These are phyloP conservation scores for Melieria omissa DNA, from an alignment of 2,888 invertebrate genomes.

Conservation along the genomic window DNA sequence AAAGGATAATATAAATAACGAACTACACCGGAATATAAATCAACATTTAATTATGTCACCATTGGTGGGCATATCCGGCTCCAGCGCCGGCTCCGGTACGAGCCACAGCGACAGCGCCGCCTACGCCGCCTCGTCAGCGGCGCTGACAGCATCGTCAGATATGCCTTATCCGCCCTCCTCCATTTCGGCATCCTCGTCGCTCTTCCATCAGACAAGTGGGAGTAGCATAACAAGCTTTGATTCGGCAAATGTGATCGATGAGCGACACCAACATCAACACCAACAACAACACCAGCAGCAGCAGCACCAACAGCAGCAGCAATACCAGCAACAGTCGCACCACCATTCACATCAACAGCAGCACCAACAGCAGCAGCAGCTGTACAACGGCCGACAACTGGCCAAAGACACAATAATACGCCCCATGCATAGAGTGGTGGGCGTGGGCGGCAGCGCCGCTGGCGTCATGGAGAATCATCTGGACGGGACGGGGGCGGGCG, in stretches of 20 bases:
- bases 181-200: conserved; percentile 38
- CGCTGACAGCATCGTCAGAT: conserved; percentile 24
- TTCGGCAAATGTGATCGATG: conserved; percentile 59
- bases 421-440: conserved; percentile 47
- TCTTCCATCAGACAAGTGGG: conserved; percentile 42
- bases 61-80: conserved; percentile 45
- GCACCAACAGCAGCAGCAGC: conserved; percentile 47
- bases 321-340: conserved; percentile 41
- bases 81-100: conserved; percentile 33
- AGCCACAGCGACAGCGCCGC: conserved; percentile 17
- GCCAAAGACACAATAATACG: conserved; percentile 58
- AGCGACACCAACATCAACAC: conserved; percentile 48
- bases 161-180: conserved; percentile 37
- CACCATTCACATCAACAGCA: conserved; percentile 39
- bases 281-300: conserved; percentile 39
- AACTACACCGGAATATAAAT: conserved; percentile 61
- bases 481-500: conserved; percentile 44
- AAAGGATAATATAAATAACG: conserved; percentile 51
- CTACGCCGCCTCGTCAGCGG: conserved; percentile 17
- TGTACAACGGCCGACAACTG: conserved; percentile 47
- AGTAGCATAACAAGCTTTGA: conserved; percentile 61
- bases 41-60: conserved; percentile 66
- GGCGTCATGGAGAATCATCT: conserved; percentile 43
- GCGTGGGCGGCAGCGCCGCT: conserved; percentile 26
- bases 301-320: conserved; percentile 41